Conservation (phyloP, 2,888 invertebrate genomes). For the Agrochola lota region DNA sequence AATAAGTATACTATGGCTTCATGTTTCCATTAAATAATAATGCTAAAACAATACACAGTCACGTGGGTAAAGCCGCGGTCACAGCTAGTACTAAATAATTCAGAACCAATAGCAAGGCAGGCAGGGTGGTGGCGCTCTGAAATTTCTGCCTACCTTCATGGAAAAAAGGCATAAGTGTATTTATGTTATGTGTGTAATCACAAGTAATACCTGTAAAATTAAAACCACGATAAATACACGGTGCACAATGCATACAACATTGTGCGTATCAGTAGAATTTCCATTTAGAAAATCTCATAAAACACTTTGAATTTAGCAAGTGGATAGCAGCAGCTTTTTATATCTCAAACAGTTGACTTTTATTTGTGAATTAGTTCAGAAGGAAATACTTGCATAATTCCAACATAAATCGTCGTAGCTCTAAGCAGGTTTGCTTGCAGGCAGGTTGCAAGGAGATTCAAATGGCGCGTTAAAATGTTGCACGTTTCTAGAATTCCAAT, state of each 20-base stretch:
- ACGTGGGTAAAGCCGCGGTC: not conserved
- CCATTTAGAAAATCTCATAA: not conserved
- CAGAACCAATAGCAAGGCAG: not conserved
- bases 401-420: conserved; percentile 30
- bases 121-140: not conserved
- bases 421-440: conserved; percentile 40
- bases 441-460: conserved; percentile 25
- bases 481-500: conserved; percentile 34
- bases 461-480: conserved; percentile 48
- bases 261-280: not conserved
- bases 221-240: not conserved
- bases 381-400: conserved; percentile 33
- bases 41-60: not conserved
- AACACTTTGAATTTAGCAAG: not conserved
- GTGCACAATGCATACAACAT: not conserved
- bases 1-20: not conserved
- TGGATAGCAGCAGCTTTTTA: conserved; percentile 9
- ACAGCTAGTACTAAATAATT: not conserved
- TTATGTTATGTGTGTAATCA: not conserved
- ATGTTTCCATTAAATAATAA: not conserved
- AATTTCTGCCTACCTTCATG: too few species aligned
- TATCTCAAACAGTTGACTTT: conserved; percentile 24
- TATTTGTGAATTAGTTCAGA: conserved; percentile 16
- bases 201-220: not conserved
- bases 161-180: not conserved